A percentile compares a stretch with the other conserved stretches of the same genome.
Evolutionary conservation across 2,113 vertebrate genomes (phyloP).

Genomic region (Pimephales promelas): DNA sequence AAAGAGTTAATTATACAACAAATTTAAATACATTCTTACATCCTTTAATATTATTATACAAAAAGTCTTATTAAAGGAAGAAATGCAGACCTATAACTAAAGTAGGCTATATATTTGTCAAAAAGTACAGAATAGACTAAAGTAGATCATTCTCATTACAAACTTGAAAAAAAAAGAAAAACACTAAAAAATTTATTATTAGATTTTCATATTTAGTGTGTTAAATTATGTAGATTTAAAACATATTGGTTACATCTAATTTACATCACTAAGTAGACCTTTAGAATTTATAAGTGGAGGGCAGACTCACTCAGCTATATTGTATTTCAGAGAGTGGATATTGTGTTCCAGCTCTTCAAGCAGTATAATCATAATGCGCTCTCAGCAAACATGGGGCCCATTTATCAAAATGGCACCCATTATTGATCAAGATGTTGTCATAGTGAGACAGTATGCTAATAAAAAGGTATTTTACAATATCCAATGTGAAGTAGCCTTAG

Average conservation of each 20-base stretch:
- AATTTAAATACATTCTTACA: no score
- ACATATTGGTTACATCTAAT: neutral
- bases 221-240: neutral
- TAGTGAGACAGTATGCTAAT: constrained; percentile 18
- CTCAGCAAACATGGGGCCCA: constrained; percentile 25
- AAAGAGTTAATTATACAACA: no score
- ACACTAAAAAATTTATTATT: neutral
- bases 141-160: neutral
- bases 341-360: constrained; percentile 16
- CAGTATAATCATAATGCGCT: constrained; percentile 4
- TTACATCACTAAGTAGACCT: neutral
- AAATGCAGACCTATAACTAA: no score
- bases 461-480: constrained; percentile 18
- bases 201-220: neutral
- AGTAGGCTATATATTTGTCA: no score
- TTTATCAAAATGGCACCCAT: constrained; percentile 37
- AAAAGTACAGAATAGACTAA: no score
- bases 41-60: no score
- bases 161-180: neutral
- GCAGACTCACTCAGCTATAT: neutral
- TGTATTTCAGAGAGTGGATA: constrained; percentile 11
- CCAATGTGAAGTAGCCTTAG: constrained; percentile 25
- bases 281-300: neutral
- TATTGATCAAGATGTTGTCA: constrained; percentile 42
- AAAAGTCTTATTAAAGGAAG: no score